These are phyloP conservation scores for Conger conger DNA, from an alignment of 2,113 vertebrate species.

Conservation along the genomic window DNA sequence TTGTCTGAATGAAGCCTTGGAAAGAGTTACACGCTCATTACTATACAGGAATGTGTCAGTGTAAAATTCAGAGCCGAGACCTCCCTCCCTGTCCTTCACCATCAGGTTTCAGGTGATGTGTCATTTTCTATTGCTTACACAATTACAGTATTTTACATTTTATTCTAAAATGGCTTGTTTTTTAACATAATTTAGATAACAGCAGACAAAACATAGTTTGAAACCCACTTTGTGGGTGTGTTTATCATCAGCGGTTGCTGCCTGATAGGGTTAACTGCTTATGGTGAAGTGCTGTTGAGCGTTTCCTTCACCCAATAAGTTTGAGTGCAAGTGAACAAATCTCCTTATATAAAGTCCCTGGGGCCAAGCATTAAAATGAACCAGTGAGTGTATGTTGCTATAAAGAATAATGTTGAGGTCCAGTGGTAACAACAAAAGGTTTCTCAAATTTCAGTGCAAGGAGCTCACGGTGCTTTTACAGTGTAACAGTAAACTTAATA, in stretches of 20 bases:
- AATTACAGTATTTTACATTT: background rate
- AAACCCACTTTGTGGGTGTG: background rate
- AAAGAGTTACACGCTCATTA: background rate
- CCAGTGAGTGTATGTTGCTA: background rate
- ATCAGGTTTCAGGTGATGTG: background rate
- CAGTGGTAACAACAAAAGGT: background rate
- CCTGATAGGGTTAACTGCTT: background rate
- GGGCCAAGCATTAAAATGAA: background rate
- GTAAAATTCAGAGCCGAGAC: background rate
- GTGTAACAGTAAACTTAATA: background rate
- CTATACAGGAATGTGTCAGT: background rate
- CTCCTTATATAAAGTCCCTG: constrained; percentile 5
- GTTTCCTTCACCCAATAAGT: background rate
- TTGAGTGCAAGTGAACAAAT: background rate
- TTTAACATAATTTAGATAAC: background rate
- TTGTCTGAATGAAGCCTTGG: background rate
- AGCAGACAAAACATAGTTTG: background rate
- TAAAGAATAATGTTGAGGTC: background rate
- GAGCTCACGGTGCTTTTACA: background rate
- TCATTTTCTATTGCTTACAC: background rate
- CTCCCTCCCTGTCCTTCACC: background rate
- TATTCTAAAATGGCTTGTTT: background rate
- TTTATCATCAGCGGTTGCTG: background rate
- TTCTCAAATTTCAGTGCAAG: background rate
- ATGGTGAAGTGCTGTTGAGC: background rate